phyloP scores from a whole-genome alignment of 2,888 invertebrate genomes.

The Dasypolia templi region DNA sequence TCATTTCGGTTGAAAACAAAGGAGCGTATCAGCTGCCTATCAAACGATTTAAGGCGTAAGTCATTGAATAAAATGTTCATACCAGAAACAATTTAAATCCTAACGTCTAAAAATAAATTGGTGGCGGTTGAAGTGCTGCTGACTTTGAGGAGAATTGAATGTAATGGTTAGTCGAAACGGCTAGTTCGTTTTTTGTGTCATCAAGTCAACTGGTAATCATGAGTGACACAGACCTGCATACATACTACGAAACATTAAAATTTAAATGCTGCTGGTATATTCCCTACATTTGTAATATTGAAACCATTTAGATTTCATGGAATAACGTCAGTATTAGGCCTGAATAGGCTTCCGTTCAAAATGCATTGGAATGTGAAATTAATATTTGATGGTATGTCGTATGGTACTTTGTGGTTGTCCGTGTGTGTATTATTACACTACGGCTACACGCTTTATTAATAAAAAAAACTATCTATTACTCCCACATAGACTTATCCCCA shows the following conservation, averaged over 20 bases:
- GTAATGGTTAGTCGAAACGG: conserved; percentile 46
- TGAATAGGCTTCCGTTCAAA: not conserved
- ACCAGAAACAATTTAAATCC: conserved; percentile 61
- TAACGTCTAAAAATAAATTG: conserved; percentile 61
- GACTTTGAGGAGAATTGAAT: conserved; percentile 46
- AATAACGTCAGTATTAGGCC: not conserved
- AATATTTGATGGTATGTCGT: conserved; percentile 5
- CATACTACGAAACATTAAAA: not conserved
- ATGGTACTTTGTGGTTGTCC: too few species aligned
- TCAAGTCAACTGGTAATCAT: conserved; percentile 5
- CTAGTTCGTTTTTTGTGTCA: conserved; percentile 41
- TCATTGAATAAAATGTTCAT: conserved; percentile 61
- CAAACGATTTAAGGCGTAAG: conserved; percentile 58
- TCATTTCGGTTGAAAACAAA: conserved; percentile 59
- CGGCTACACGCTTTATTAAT: too few species aligned
- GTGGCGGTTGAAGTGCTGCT: conserved; percentile 42
- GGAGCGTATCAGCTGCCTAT: conserved; percentile 59
- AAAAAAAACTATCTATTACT: too few species aligned
- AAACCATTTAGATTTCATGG: not conserved
- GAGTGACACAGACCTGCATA: not conserved
- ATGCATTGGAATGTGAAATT: not conserved
- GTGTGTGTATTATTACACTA: too few species aligned
- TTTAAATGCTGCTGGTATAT: not conserved
- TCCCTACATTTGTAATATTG: not conserved
- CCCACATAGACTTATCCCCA: too few species aligned